phyloP scores from a whole-genome alignment of 2,113 vertebrate species.

The Onychostoma macrolepis region DNA sequence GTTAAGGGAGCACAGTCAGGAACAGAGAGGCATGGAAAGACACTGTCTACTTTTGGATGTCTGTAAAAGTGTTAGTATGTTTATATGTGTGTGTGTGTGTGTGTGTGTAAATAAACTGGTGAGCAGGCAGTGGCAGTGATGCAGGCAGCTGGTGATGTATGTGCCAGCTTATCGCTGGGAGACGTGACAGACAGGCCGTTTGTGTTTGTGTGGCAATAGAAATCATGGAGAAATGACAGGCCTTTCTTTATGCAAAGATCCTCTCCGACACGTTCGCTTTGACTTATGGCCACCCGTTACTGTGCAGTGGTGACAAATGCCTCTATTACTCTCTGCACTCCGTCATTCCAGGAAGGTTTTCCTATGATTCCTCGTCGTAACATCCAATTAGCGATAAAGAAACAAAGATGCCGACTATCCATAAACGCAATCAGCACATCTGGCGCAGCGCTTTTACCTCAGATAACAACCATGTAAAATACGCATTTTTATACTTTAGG shows the following conservation, averaged over 20 bases:
- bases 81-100: conserved; percentile 20
- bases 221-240: conserved; percentile 41
- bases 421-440: conserved; percentile 37
- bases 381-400: conserved; percentile 42
- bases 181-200: conserved; percentile 47
- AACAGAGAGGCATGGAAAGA: not conserved
- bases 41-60: not conserved
- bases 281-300: conserved; percentile 32
- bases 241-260: conserved; percentile 39
- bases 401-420: conserved; percentile 37
- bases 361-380: conserved; percentile 22
- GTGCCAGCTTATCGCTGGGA: conserved; percentile 47
- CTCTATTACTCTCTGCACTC: conserved; percentile 38
- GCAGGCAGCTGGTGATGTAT: conserved; percentile 54
- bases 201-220: conserved; percentile 45
- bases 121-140: conserved; percentile 43
- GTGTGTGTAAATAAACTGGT: conserved; percentile 48
- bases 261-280: conserved; percentile 30
- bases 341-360: conserved; percentile 7
- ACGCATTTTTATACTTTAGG: conserved; percentile 25
- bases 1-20: not conserved
- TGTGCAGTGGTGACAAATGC: conserved; percentile 36
- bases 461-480: conserved; percentile 24
- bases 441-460: not conserved
- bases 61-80: conserved; percentile 1